A percentile compares a stretch with the other conserved stretches of the same genome.
These are phyloP conservation scores for Andrena fulva DNA, from an alignment of 2,888 invertebrate genomes.

Conservation along the genomic window DNA sequence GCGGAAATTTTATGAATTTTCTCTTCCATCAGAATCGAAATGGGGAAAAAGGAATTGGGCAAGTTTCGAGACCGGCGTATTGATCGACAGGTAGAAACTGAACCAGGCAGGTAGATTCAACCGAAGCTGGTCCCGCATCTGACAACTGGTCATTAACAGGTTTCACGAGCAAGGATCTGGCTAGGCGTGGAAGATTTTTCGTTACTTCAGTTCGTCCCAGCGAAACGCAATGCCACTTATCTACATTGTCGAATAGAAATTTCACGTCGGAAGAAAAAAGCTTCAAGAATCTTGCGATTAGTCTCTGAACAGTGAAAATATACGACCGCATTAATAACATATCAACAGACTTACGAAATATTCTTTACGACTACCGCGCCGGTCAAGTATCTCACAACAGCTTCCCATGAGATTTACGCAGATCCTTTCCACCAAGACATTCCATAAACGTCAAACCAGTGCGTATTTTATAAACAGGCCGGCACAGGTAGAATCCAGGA, in stretches of 20 bases:
- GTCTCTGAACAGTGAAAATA: neutral
- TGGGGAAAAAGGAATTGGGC: constrained; percentile 32
- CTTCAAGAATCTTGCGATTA: neutral
- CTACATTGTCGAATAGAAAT: constrained; percentile 5
- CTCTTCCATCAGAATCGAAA: constrained; percentile 17
- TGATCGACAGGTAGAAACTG: constrained; percentile 44
- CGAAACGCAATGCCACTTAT: neutral
- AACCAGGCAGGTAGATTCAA: constrained; percentile 37
- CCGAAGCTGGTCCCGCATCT: constrained; percentile 31
- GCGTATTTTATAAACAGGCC: neutral
- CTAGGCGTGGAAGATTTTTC: constrained; percentile 42
- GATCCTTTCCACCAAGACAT: neutral
- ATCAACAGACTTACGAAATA: constrained; percentile 17
- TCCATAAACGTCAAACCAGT: neutral
- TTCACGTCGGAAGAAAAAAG: constrained; percentile 1
- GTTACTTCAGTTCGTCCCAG: neutral
- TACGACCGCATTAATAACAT: neutral
- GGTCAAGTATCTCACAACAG: neutral
- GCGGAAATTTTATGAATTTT: neutral
- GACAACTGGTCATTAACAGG: constrained; percentile 61
- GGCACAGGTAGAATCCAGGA: neutral
- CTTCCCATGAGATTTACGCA: neutral
- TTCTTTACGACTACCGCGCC: neutral
- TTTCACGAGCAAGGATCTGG: constrained; percentile 46
- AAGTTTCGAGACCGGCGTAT: constrained; percentile 33